A percentile compares a stretch with the other conserved stretches of the same genome.
Conservation (phyloP, 2,888 invertebrate genomes). For the Lysandra coridon region DNA sequence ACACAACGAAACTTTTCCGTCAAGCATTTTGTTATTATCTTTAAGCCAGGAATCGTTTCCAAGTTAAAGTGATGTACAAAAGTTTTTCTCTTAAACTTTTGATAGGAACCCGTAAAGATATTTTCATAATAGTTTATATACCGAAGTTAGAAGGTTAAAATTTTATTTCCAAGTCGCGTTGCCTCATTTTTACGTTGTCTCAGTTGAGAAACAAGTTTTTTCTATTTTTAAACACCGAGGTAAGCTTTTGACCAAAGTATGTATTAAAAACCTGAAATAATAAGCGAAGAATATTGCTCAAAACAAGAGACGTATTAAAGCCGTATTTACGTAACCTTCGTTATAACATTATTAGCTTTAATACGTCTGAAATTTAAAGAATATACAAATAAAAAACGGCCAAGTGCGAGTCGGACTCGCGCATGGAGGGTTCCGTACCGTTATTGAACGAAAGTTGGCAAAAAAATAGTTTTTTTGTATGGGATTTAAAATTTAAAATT, state of each 20-base stretch:
- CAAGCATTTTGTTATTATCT: not conserved
- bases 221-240: not conserved
- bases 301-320: too few species aligned
- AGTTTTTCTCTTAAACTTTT: conserved; percentile 29
- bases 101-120: conserved; percentile 25
- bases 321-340: too few species aligned
- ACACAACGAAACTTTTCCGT: not conserved
- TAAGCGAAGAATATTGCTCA: not conserved
- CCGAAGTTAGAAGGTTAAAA: conserved; percentile 11
- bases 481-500: too few species aligned
- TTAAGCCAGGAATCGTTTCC: conserved; percentile 8
- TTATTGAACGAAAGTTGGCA: too few species aligned
- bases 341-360: too few species aligned
- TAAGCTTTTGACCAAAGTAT: not conserved
- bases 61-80: conserved; percentile 27
- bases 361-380: too few species aligned
- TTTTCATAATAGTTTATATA: conserved; percentile 21
- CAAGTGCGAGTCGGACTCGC: too few species aligned
- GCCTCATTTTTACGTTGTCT: not conserved
- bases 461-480: too few species aligned
- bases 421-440: too few species aligned
- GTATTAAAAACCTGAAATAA: not conserved
- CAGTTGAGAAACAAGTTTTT: not conserved
- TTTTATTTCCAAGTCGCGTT: not conserved
- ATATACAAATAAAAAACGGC: too few species aligned